Percentiles rank a stretch among this genome's conserved stretches.
Evolutionary conservation across 1,140 invertebrate genomes (phyloP).

Genomic region (Eurytemora carolleeae): DNA sequence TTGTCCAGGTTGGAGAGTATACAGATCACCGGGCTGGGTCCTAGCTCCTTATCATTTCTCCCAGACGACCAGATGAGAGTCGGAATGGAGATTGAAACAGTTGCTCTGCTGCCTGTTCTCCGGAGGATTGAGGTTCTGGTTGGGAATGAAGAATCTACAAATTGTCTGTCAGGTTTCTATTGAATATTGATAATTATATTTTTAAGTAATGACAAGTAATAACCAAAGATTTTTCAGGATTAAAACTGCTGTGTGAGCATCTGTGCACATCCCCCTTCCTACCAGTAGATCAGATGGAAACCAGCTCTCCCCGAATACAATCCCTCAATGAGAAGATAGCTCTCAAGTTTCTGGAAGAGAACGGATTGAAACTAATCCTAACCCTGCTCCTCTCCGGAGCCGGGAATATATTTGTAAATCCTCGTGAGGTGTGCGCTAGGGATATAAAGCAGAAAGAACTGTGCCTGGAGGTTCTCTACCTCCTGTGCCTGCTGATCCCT

Average conservation of each 20-base stretch:
- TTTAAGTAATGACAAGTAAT: not conserved
- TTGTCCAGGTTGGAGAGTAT: not conserved
- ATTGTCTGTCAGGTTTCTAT: not conserved
- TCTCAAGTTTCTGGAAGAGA: not conserved
- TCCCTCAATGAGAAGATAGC: no score
- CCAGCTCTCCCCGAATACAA: no score
- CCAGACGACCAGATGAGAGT: no score
- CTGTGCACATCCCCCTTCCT: no score
- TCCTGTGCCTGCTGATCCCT: not conserved
- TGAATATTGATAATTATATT: not conserved
- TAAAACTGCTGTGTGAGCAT: not conserved
- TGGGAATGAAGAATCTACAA: not conserved
- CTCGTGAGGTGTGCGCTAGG: not conserved
- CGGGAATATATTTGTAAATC: not conserved
- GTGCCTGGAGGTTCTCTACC: not conserved
- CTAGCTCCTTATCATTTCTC: not conserved
- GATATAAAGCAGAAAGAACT: not conserved
- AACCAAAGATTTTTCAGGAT: not conserved
- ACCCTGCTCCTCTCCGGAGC: not conserved
- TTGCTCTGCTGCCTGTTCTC: not conserved
- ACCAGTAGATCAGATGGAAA: no score
- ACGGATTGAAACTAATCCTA: not conserved
- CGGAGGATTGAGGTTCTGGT: not conserved
- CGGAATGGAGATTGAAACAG: not conserved
- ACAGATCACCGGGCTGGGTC: not conserved